Base-by-base conservation (phyloP, 2,888 invertebrate species). In the Drosophila barbarae region DNA sequence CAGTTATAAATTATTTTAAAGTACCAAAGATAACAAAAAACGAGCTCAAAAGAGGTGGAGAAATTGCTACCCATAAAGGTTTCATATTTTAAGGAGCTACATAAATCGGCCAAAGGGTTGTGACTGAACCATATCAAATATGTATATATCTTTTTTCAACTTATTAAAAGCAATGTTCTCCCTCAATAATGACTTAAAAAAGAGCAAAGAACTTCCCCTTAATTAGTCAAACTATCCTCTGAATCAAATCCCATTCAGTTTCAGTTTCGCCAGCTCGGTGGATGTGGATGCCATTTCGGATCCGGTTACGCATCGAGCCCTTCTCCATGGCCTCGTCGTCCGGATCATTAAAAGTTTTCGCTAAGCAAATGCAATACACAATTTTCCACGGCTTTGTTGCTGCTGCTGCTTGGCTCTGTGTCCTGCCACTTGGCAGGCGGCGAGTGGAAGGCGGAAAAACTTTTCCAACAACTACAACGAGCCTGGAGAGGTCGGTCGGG, bases 321-420 rank as follows among this genome's bases (percentile, higher is more conserved):
- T 53, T 46, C 34, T 44, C 46, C 44, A 49, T 28, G 52, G 21
- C 38, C 70, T 72, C 42, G 26, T 26, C 28, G 28, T 15, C 61
- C 61, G 76, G 66, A 80, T 80, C 76, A 77, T 78, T 80, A 80
- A 78, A 80, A 78, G 71, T 68, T 78, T 78, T 78, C 32, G 76
- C 77, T 64, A 46, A 72, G 74, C 72, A 74, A 77, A 72, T 71
- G 76, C 73, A 76, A 39, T 59, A 49, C 49, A 49, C 66, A 67
- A 18, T 42, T 53, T 51, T 50, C 41, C 47, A 50, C 23, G 49
- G 36, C 44, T 54, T 44, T 60, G 56, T 47, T 46, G 39, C 26
- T 21, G 28, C 47, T 41, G 26, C 26, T 26, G 26, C 26, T 26
- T 7, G 26, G 10, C 23, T 39, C 57, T 66, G 21, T 46, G 49